These are phyloP conservation scores for Hypothenemus hampei DNA, from an alignment of 1,140 invertebrate genomes.

Conservation along the genomic window DNA sequence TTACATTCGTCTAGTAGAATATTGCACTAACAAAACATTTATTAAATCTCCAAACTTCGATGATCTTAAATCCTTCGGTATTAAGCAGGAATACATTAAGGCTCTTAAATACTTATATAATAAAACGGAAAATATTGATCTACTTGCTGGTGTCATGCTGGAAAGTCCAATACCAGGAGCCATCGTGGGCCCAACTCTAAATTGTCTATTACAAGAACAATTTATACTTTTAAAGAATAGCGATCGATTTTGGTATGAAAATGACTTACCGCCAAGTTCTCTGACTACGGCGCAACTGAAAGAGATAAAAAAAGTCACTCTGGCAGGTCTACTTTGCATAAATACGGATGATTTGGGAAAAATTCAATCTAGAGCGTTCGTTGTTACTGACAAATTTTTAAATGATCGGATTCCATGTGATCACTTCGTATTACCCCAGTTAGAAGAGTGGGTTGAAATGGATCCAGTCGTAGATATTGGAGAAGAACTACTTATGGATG, in stretches of 20 bases:
- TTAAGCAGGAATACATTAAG: constrained; percentile 53
- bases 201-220: constrained; percentile 77
- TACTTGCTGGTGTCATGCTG: constrained; percentile 77
- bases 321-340: constrained; percentile 80
- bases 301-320: constrained; percentile 76
- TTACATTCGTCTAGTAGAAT: constrained; percentile 69
- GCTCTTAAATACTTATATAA: constrained; percentile 65
- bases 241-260: constrained; percentile 94
- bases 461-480: constrained; percentile 48
- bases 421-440: constrained; percentile 60
- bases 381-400: constrained; percentile 81
- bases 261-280: constrained; percentile 85
- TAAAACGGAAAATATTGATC: constrained; percentile 75
- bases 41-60: constrained; percentile 52
- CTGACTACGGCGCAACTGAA: constrained; percentile 76
- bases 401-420: constrained; percentile 76
- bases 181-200: constrained; percentile 80
- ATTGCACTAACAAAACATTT: constrained; percentile 55
- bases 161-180: constrained; percentile 76
- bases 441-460: constrained; percentile 60
- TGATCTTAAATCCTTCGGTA: constrained; percentile 58
- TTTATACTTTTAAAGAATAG: constrained; percentile 73
- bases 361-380: constrained; percentile 80
- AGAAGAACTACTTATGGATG: constrained; percentile 56
- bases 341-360: constrained; percentile 63